Evolutionary conservation across 2,888 invertebrate species (phyloP), one percentile per base, ranked within the genome.

Genomic region (Metacarcinus magister): DNA sequence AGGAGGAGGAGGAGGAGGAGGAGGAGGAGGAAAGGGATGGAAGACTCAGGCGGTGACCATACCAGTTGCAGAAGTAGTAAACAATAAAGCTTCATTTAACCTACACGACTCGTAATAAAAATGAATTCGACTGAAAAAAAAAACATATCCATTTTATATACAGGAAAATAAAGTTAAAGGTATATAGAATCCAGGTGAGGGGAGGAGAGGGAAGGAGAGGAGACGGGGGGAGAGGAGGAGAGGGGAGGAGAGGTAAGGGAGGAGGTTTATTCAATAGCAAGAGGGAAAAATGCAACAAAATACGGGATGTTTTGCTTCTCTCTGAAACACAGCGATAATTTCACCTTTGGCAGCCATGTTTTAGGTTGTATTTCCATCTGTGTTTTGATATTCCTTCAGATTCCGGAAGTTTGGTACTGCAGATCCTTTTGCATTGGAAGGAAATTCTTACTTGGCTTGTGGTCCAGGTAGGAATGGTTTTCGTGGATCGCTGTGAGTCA

Each of bases 1-100:
- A 87, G 87, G 87, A 87, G 39, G 39, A 28, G 87, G 39, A 39
- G 39, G 87, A 39, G 39, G 39, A 13, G 0, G 3, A 28, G 39
- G 19, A 39, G 39, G 16, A 3, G 32, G 13, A 13, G 32, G 32
- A 39, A 23, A 67, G 23, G 67, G 23, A 67, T 67, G 67, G 23
- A 67, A 23, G 67, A 67, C 5, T 23, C 67, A 16, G 23, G 67
- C 87, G 19, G 32, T 87, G 87, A 87, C 13, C 87, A 75, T 75
- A 75, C n/a, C 75, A 75, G 28, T 75, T 75, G 75, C 87, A 87
- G n/a, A 39, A 39, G 39, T 32, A 87, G 87, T 87, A 32, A 87
- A 87, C 87, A 87, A 87, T 39, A 87, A 87, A 39, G 87, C 32
- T 87, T 87, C 32, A 87, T 87, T 87, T 87, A 16, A 87, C 87